A percentile compares a stretch with the other conserved stretches of the same genome.
Evolutionary conservation across 1,140 invertebrate species (phyloP).

Genomic region (Diachasma alloeum): DNA sequence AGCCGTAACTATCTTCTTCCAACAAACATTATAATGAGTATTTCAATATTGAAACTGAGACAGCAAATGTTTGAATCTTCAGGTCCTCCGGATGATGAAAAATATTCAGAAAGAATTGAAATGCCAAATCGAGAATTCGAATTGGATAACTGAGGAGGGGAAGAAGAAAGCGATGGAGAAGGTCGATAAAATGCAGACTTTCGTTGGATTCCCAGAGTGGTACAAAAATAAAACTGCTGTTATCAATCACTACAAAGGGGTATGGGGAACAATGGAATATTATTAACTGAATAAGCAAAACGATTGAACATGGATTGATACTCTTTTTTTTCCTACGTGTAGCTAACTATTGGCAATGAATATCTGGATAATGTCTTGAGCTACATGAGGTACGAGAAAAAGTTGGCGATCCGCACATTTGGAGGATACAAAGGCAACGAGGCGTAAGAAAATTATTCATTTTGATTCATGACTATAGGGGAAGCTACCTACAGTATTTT

Average conservation of each 20-base stretch:
- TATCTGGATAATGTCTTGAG: slow-evolving; percentile 40
- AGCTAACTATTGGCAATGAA: slow-evolving; percentile 35
- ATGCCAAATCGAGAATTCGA: slow-evolving; percentile 20
- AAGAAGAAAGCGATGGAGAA: slow-evolving; percentile 68
- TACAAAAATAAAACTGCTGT: slow-evolving; percentile 28
- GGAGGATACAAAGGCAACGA: neutral
- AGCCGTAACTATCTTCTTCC: neutral
- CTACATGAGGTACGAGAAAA: slow-evolving; percentile 10
- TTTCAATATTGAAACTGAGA: neutral
- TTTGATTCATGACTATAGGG: neutral
- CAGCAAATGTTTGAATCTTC: neutral
- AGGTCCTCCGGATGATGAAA: slow-evolving; percentile 18
- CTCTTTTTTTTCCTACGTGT: neutral
- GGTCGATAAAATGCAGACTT: slow-evolving; percentile 66
- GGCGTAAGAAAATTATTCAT: neutral
- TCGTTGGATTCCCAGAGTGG: slow-evolving; percentile 72
- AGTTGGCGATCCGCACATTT: neutral
- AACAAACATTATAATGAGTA: too few species aligned
- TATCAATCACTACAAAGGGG: slow-evolving; percentile 31
- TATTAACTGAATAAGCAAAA: too few species aligned
- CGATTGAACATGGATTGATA: neutral
- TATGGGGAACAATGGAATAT: neutral
- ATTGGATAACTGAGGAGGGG: slow-evolving; percentile 73
- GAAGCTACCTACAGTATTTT: neutral
- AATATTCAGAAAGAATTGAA: slow-evolving; percentile 18